Base-by-base conservation (phyloP, 2,113 vertebrate genomes). In the Pygoscelis antarcticus region DNA sequence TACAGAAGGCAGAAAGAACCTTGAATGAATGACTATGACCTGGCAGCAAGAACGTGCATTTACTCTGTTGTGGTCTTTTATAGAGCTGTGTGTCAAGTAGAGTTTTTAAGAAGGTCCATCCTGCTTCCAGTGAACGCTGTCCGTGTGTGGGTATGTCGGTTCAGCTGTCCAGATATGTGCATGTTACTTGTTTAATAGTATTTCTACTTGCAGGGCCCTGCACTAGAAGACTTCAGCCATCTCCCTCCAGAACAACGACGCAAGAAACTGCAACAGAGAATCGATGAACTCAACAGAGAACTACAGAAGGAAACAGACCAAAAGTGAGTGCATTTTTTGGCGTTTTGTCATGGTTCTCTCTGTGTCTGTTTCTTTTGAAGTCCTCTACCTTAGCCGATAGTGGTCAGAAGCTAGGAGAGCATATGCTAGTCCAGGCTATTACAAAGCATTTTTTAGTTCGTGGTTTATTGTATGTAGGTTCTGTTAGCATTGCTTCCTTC, bases 261-360 rank as follows among this genome's bases (percentile, higher is more conserved):
- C 86, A 99, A 99, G 98, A 99, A 98, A 97, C 98, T 99, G 80
- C 99, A 99, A 91, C 99, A 99, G 95, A 98, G 98, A 97, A 99
- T 99, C 1, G 99, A 99, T 93, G 99, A 99, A 93, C 99, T 99
- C 65, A 98, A 98, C 97, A 99, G 98, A 97, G 99, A 99, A 95
- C 98, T 99, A 26, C 99, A 99, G 97, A 99, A 99, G 93, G 99
- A 99, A 98, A 98, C 99, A 62, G 99, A 99, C 98, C 99, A 99
- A 98, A 99, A 99, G 99, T 99, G 97, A 96, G 78, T 80, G 87
- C 26, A 7, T 17, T 71, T 72, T 95, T 80, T 58, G 16, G 7
- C 57, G 9, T 30, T 90, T 34, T 77, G 21, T 47, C 26, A 2
- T 16, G 34, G 23, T 32, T 83, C 14, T 85, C 12, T 84, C 23